Percentiles rank a stretch among this genome's conserved stretches.
These are phyloP conservation scores for Lacanobia oleracea DNA, from an alignment of 2,888 invertebrate genomes.

Conservation along the genomic window DNA sequence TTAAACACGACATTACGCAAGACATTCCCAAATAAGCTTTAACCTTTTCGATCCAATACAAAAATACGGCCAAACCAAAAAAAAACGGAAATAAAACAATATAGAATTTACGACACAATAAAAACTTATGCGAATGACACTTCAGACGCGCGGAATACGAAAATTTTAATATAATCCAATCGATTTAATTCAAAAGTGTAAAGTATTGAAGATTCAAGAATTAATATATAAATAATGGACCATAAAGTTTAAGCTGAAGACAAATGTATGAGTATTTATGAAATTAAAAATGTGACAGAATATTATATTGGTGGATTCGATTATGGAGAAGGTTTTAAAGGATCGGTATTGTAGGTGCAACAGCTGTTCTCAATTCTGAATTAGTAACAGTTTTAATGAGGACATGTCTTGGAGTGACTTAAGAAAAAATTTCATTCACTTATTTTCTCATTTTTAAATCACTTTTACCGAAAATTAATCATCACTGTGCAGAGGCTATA, in stretches of 20 bases:
- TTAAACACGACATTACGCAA: constrained; percentile 37
- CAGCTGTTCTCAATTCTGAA: constrained; percentile 16
- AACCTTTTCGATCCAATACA: constrained; percentile 42
- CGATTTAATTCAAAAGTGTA: constrained; percentile 60
- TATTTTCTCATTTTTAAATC: background rate
- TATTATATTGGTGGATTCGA: constrained; percentile 43
- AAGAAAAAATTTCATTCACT: background rate
- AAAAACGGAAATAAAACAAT: constrained; percentile 54
- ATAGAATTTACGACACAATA: constrained; percentile 52
- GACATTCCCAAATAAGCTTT: constrained; percentile 13
- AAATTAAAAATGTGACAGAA: constrained; percentile 60
- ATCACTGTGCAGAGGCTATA: too few relatives aligned
- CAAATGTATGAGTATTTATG: constrained; percentile 59
- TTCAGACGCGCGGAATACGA: constrained; percentile 51
- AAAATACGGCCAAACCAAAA: constrained; percentile 42
- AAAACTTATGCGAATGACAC: constrained; percentile 59
- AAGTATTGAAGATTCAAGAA: constrained; percentile 56
- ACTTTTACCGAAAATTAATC: too few relatives aligned
- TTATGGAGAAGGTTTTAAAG: constrained; percentile 28
- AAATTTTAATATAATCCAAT: constrained; percentile 61
- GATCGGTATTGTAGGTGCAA: background rate
- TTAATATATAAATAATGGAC: constrained; percentile 60
- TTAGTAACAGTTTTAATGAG: background rate
- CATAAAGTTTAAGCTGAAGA: constrained; percentile 60
- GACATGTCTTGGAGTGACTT: background rate